phyloP scores from a whole-genome alignment of 2,888 invertebrate species.

The Caenorhabditis sp. region DNA sequence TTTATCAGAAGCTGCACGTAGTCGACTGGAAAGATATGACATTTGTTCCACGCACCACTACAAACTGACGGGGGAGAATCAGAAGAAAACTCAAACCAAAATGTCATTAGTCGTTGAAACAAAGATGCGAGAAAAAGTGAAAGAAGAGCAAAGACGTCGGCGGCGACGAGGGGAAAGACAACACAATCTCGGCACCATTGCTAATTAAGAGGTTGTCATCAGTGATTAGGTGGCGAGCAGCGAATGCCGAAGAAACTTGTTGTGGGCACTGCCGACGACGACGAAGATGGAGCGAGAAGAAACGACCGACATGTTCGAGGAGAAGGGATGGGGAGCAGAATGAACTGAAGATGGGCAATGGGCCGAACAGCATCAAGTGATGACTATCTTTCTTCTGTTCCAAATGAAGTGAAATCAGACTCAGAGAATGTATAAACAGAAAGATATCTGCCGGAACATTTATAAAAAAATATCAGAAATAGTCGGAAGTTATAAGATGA shows the following conservation, averaged over 20 bases:
- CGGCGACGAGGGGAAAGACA: neutral
- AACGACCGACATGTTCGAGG: neutral
- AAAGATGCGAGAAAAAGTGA: slow-evolving; percentile 4
- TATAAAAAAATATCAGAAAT: slow-evolving; percentile 2
- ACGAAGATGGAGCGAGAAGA: neutral
- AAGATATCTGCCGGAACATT: slow-evolving; percentile 11
- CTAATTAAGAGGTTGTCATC: slow-evolving; percentile 62
- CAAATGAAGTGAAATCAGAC: neutral
- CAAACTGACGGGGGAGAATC: slow-evolving; percentile 1
- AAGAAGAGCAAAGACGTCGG: slow-evolving; percentile 4
- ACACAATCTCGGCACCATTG: slow-evolving; percentile 12
- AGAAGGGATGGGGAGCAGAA: neutral
- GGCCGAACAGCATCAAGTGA: slow-evolving; percentile 2
- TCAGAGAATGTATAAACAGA: neutral
- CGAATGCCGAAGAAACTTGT: slow-evolving; percentile 2
- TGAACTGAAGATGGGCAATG: neutral
- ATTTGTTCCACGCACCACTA: neutral
- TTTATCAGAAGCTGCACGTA: neutral
- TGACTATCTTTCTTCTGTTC: neutral
- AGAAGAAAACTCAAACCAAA: neutral
- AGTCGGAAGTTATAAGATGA: too few species aligned
- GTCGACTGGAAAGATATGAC: slow-evolving; percentile 1
- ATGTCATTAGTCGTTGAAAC: slow-evolving; percentile 18
- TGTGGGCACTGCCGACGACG: neutral
- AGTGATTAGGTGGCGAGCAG: slow-evolving; percentile 45